A percentile compares a stretch with the other conserved stretches of the same genome.
These are phyloP conservation scores for Spinibarbus caldwelli DNA, from an alignment of 2,797 vertebrate species.

Conservation along the genomic window DNA sequence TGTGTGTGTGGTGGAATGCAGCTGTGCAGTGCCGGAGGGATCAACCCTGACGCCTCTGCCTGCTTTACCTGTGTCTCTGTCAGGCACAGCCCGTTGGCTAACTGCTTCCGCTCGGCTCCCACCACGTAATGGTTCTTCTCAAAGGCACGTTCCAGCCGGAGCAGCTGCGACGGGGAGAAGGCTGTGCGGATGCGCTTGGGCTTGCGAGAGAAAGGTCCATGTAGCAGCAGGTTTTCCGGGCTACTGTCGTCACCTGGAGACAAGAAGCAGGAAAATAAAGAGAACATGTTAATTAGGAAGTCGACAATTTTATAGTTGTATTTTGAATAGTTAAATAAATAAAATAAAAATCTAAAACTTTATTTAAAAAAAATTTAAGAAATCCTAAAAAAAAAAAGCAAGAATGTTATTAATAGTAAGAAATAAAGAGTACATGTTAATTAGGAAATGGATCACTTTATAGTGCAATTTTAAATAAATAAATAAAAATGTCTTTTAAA, in stretches of 20 bases:
- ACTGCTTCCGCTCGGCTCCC: slow-evolving; percentile 71
- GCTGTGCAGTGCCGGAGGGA: background rate
- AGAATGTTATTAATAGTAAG: background rate
- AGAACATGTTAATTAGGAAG: background rate
- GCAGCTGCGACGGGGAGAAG: slow-evolving; percentile 70
- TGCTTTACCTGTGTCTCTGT: slow-evolving; percentile 73
- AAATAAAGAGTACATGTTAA: background rate
- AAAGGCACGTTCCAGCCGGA: slow-evolving; percentile 67
- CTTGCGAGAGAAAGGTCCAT: slow-evolving; percentile 68
- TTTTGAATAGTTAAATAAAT: background rate
- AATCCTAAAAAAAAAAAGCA: background rate
- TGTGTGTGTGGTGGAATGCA: slow-evolving; percentile 41
- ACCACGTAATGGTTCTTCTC: slow-evolving; percentile 75
- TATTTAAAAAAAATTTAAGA: background rate
- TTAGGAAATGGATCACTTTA: background rate
- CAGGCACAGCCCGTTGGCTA: slow-evolving; percentile 70
- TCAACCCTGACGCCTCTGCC: background rate
- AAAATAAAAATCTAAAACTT: no score
- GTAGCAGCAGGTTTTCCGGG: slow-evolving; percentile 64
- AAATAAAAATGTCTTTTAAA: background rate
- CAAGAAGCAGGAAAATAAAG: background rate
- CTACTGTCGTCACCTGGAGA: slow-evolving; percentile 70
- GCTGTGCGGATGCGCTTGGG: slow-evolving; percentile 69
- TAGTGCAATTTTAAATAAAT: background rate
- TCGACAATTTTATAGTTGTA: background rate